A percentile compares a stretch with the other conserved stretches of the same genome.
Conservation (phyloP, 2,113 vertebrate species). For the Zosterops borbonicus region DNA sequence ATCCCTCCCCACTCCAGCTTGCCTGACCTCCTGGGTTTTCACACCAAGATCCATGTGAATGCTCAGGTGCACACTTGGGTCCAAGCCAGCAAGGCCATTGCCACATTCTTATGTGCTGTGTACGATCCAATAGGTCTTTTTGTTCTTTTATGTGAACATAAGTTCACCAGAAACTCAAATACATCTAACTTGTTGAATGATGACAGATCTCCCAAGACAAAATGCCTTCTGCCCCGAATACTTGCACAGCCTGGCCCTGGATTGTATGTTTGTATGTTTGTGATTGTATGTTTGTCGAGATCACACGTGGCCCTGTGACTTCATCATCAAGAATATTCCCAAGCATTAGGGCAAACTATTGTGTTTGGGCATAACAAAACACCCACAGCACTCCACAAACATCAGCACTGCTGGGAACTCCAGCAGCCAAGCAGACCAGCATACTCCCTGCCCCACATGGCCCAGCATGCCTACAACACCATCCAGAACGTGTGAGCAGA, state of each 20-base stretch:
- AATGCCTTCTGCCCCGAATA: not conserved
- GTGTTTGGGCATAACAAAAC: not conserved
- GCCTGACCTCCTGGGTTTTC: not conserved
- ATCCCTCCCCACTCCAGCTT: not conserved
- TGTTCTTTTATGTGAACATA: not conserved
- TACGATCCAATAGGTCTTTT: not conserved
- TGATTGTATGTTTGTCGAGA: not conserved
- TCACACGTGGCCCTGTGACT: not conserved
- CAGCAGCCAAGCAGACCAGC: not conserved
- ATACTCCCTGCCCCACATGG: not conserved
- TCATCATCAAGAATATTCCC: not conserved
- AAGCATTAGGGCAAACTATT: not conserved
- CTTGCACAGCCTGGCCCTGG: not conserved
- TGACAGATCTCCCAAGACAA: not conserved
- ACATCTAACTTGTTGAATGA: not conserved
- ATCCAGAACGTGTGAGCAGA: not conserved
- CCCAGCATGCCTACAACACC: not conserved
- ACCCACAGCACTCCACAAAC: not conserved
- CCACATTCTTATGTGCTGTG: not conserved
- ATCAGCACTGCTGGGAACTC: not conserved
- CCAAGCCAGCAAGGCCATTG: not conserved
- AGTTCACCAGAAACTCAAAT: slow-evolving; percentile 39
- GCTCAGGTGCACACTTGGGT: not conserved
- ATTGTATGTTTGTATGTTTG: not conserved
- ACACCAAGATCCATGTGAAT: not conserved